A percentile compares a stretch with the other conserved stretches of the same genome.
phyloP scores from a whole-genome alignment of 2,113 vertebrate species.

The Dendrocopos noguchii region DNA sequence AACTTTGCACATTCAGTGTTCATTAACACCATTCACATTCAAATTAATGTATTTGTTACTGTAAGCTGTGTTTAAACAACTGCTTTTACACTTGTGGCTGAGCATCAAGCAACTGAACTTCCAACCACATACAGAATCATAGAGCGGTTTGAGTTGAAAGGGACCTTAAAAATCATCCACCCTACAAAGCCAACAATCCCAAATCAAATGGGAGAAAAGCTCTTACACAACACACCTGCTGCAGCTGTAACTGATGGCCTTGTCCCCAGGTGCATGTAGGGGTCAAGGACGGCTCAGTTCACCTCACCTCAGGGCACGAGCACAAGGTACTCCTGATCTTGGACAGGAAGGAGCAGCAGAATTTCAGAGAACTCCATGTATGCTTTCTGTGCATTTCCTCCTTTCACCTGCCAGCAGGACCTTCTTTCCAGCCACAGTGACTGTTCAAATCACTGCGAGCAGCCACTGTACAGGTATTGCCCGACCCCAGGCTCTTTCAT shows the following conservation, averaged over 20 bases:
- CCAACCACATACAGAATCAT: neutral
- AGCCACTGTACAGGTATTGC: neutral
- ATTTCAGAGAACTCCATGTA: neutral
- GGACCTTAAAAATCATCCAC: neutral
- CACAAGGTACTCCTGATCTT: neutral
- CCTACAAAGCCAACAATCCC: neutral
- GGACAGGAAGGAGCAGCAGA: neutral
- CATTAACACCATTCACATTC: neutral
- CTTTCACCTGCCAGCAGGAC: neutral
- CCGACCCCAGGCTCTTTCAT: slow-evolving; percentile 9
- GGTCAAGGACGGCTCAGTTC: neutral
- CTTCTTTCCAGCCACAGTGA: neutral
- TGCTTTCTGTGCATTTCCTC: neutral
- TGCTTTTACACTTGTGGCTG: neutral
- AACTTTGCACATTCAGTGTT: neutral
- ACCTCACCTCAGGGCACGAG: neutral
- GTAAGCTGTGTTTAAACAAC: slow-evolving; percentile 8
- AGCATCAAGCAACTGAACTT: neutral
- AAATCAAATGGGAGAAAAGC: neutral
- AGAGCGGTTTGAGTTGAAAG: too few relatives aligned
- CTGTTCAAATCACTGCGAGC: neutral
- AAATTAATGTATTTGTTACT: neutral
- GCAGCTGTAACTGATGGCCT: neutral
- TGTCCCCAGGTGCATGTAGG: neutral
- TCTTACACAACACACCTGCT: neutral